These are phyloP conservation scores for Spheniscus mendiculus DNA, from an alignment of 2,113 vertebrate genomes.

Conservation along the genomic window DNA sequence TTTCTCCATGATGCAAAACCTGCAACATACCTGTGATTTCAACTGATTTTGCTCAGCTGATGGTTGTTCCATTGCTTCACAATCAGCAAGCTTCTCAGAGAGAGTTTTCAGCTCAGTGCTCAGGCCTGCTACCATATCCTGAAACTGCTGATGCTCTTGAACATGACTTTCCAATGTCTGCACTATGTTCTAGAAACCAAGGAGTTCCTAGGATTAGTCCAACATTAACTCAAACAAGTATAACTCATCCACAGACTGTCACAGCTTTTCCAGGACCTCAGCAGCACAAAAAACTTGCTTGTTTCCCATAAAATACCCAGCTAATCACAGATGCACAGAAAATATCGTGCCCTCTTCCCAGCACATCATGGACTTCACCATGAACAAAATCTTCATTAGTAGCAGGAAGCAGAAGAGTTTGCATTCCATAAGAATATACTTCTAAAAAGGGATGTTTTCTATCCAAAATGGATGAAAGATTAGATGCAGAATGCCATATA, in stretches of 20 bases:
- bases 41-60: slow-evolving; percentile 42
- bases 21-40: slow-evolving; percentile 69
- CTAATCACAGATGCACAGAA: neutral
- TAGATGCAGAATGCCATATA: neutral
- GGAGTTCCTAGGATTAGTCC: neutral
- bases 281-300: neutral
- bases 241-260: neutral
- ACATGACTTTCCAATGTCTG: slow-evolving; percentile 61
- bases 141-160: slow-evolving; percentile 60
- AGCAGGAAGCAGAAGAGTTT: neutral
- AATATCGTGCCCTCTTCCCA: neutral
- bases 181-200: slow-evolving; percentile 63
- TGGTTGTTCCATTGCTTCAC: slow-evolving; percentile 7
- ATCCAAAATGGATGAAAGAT: neutral
- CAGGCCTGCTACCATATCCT: slow-evolving; percentile 46
- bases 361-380: neutral
- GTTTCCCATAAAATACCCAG: neutral
- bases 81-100: slow-evolving; percentile 39
- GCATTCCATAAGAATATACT: neutral
- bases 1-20: neutral
- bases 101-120: slow-evolving; percentile 40
- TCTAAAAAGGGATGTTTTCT: neutral
- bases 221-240: neutral
- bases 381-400: neutral
- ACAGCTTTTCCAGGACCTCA: neutral